Evolutionary conservation across 2,888 invertebrate species (phyloP), one percentile per base, ranked within the genome.

Genomic region (Leucania comma): DNA sequence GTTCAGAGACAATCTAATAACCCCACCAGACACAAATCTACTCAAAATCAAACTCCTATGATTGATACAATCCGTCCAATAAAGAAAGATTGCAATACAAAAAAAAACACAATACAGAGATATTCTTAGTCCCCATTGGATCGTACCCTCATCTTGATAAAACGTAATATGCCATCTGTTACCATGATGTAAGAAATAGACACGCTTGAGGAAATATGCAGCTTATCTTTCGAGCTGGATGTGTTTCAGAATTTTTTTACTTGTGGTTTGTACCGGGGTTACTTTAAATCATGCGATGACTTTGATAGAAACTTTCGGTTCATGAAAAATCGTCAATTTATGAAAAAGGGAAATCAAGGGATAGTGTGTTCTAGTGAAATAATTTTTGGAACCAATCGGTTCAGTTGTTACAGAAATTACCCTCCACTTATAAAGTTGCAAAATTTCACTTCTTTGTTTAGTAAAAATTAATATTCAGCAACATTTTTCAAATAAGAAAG

Each of bases 131-230:
- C 48, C 59, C 69, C 68, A 75, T 81, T 64, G 63, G 20, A 62
- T 54, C 64, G 65, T 65, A 80, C 83, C 85, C 83, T 85, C 71
- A 73, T 85, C 81, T 80, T 69, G 63, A 80, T 75, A 83, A 73
- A 78, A 75, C 67, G 83, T 57, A 69, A 80, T 82, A 51, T 35
- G 68, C 78, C 83, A 84, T 81, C 70, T 84, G 85, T 81, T 80
- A 63, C 74, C 63, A 58, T 58, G 78, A 85, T 67, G 62, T 63
- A 76, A 59, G 73, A 78, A 67, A 82, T 58, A 59, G 78, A 54
- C 54, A 71, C 48, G 29, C 42, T 67, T 53, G 51, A 57, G 66
- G 62, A 58, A 78, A 68, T 69, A 51, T 62, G 24, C 42, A 32
- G 56, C 58, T 78, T 76, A 82, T 85, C 80, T 78, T 20, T 24